Base-by-base conservation (phyloP, 1,140 invertebrate species). In the Sycobia sp. region DNA sequence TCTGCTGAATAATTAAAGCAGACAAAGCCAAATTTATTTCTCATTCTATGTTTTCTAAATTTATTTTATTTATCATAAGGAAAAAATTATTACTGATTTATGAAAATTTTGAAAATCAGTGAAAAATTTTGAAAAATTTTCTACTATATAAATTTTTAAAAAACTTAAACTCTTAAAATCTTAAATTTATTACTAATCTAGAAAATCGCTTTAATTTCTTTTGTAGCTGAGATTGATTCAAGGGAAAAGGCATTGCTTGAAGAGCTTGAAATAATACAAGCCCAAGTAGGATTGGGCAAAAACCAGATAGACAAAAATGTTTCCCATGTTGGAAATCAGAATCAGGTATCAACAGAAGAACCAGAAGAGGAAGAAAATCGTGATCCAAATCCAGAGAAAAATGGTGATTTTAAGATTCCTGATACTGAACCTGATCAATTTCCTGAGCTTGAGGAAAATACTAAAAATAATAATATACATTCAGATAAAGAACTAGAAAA, bases 171-270 rank as follows among this genome's bases (percentile, higher is more conserved):
- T 14, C 0, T n/a, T 46, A 25, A 8, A 46, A 46, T 43, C 4
- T n/a, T n/a, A n/a, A n/a, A n/a, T n/a, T n/a, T n/a, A n/a, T n/a
- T n/a, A n/a, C n/a, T n/a, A n/a, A n/a, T n/a, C n/a, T n/a, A n/a
- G 29, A 32, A 32, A 32, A 7, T 32, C 11, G 11, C 11, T 32
- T 32, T 32, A 32, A 32, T 32, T 32, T 7, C 11, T 32, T 32
- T 11, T 29, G 11, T 25, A 81, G 78, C 75, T 41, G 78, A 79
- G 67, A 82, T 86, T 46, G 83, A 85, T 39, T 80, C 75, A 68
- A 83, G 84, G 50, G 77, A 84, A 53, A 81, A 79, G 59, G 71
- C 76, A 38, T 68, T 86, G 4, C 53, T 84, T 18, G 81, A 83
- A 47, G 84, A 82, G 41, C 56, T 82, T 54, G 73, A 80, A 55